phyloP scores from a whole-genome alignment of 2,797 vertebrate species.

The Paedocypris micromegethes region DNA sequence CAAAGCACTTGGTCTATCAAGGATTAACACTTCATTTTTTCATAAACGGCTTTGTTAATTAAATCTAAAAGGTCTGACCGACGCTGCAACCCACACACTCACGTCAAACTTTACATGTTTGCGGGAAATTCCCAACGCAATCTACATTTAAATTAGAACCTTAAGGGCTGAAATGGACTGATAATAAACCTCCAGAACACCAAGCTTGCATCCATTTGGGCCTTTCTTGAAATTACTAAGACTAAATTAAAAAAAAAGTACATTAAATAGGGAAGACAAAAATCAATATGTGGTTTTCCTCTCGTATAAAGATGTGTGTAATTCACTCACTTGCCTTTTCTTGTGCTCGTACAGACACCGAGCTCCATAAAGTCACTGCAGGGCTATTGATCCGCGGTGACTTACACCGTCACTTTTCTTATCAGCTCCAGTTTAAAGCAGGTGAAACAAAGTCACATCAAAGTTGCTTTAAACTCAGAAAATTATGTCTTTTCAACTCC shows the following conservation, averaged over 20 bases:
- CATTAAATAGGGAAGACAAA: neutral
- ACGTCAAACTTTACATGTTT: neutral
- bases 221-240: neutral
- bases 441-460: slow-evolving; percentile 21
- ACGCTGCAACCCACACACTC: slow-evolving; percentile 22
- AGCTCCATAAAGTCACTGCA: slow-evolving; percentile 35
- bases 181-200: neutral
- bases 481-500: neutral
- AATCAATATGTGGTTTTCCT: slow-evolving; percentile 34
- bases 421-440: slow-evolving; percentile 25
- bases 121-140: slow-evolving; percentile 2
- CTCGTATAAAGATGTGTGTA: slow-evolving; percentile 16
- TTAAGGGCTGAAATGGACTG: neutral
- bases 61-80: slow-evolving; percentile 25
- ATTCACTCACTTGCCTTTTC: slow-evolving; percentile 32
- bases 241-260: slow-evolving; percentile 30
- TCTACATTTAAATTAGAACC: slow-evolving; percentile 12
- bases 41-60: slow-evolving; percentile 32
- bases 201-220: slow-evolving; percentile 3
- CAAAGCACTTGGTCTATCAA: slow-evolving; percentile 22
- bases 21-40: slow-evolving; percentile 19
- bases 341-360: slow-evolving; percentile 12
- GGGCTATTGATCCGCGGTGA: slow-evolving; percentile 36
- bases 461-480: slow-evolving; percentile 10
- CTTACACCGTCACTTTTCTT: slow-evolving; percentile 37